phyloP scores from a whole-genome alignment of 2,888 invertebrate species.

The Pollenia angustigena region DNA sequence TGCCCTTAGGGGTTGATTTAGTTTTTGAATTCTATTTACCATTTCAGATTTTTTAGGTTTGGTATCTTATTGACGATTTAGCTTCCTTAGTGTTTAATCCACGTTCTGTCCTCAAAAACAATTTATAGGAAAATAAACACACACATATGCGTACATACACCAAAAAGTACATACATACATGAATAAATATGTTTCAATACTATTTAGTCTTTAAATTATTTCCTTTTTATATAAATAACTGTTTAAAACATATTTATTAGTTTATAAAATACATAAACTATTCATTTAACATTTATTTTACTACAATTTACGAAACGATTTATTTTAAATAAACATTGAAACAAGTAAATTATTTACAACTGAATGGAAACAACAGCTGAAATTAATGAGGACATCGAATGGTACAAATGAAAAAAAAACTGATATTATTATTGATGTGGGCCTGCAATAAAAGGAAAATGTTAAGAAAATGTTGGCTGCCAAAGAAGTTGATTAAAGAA shows the following conservation, averaged over 20 bases:
- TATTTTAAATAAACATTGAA: constrained; percentile 42
- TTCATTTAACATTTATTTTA: neutral
- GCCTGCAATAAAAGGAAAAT: neutral
- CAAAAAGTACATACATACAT: too few species aligned
- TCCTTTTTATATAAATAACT: neutral
- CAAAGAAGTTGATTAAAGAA: neutral
- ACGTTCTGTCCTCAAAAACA: too few species aligned
- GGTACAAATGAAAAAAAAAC: neutral
- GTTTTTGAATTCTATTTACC: too few species aligned
- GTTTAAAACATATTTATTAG: neutral
- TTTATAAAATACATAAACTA: neutral
- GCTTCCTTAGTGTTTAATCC: too few species aligned
- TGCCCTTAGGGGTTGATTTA: too few species aligned
- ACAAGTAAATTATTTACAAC: constrained; percentile 50
- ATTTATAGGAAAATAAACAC: too few species aligned
- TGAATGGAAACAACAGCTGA: constrained; percentile 45
- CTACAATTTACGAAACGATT: constrained; percentile 10
- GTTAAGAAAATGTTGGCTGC: neutral
- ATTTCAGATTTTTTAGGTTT: too few species aligned
- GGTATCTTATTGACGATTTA: too few species aligned
- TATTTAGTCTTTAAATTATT: too few species aligned
- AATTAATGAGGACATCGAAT: constrained; percentile 16
- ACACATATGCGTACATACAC: too few species aligned
- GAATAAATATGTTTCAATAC: too few species aligned
- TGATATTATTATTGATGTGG: neutral